Base-by-base conservation (phyloP, 2,113 vertebrate species). In the Dipodomys spectabilis region DNA sequence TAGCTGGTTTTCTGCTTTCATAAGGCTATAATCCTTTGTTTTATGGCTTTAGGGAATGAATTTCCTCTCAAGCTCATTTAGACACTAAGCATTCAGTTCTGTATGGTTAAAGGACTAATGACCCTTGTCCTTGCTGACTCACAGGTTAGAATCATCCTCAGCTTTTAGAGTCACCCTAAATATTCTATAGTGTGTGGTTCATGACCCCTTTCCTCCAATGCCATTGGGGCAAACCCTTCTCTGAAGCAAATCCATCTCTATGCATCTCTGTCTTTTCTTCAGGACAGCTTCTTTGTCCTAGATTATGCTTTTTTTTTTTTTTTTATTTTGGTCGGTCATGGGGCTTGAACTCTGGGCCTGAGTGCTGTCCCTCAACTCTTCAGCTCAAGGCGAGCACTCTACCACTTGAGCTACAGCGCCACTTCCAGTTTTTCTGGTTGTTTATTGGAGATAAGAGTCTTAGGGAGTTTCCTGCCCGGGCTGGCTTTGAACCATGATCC, bases 121-220 rank as follows among this genome's bases (percentile, higher is more conserved):
- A 71, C 25, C n/a, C 53, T 22, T 88, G 92, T 95, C 49, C 71
- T 80, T 91, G 49, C 32, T 74, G 68, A 13, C 45, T 83, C 45
- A 9, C 7, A 57, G 53, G 15, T 32, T 28, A 20, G 12, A 39
- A 11, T 92, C 7, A 0, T 67, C 73, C 30, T 88, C 57, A 69
- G 28, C 30, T 69, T 71, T 72, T 72, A 79, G 39, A 64, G 22
- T 39, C 32, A 86, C 25, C 90, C 28, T 45, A 0, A 53, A 11
- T 80, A 9, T 79, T 35, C 23, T 71, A 0, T n/a, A 35, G 18
- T 18, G 32, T 83, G 0, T 30, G 57, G 12, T 27, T 78, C 15
- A 28, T 75, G 49, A 45, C 23, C 22, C 30, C 45, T 44, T 68
- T 93, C 2, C 15, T 68, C 30, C 9, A 79, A 6, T 7, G 15